Conservation (phyloP, 2,113 vertebrate species). For the Pelmatolapia mariae region DNA sequence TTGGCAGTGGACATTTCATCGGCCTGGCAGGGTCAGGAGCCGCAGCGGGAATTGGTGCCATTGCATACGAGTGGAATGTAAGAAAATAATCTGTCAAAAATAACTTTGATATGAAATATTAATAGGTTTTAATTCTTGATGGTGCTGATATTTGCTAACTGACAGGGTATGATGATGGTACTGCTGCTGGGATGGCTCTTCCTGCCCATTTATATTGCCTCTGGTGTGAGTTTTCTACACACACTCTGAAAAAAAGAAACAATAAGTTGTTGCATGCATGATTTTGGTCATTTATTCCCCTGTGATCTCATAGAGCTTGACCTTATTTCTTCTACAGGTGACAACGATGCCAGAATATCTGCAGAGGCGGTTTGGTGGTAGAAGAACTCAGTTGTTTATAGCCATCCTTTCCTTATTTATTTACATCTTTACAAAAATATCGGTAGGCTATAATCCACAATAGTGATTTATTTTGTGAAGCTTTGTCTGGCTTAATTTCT, state of each 20-base stretch:
- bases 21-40: conserved; percentile 93
- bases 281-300: background rate
- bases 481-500: background rate
- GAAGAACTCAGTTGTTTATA: conserved; percentile 85
- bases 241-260: background rate
- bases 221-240: conserved; percentile 76
- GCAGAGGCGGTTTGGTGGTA: conserved; percentile 84
- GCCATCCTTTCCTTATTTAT: conserved; percentile 89
- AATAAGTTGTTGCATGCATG: background rate
- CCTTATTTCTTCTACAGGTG: conserved; percentile 69
- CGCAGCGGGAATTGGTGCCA: conserved; percentile 81
- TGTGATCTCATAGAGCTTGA: background rate
- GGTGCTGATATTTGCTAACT: background rate
- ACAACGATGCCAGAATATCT: conserved; percentile 97
- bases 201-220: conserved; percentile 91
- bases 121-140: background rate
- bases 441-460: conserved; percentile 69
- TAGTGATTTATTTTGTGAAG: background rate
- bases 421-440: conserved; percentile 99
- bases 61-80: conserved; percentile 92
- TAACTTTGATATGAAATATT: background rate
- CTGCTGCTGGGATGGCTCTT: conserved; percentile 92
- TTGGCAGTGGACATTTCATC: conserved; percentile 95
- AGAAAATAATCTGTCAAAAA: conserved; percentile 13
- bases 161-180: conserved; percentile 86